These are phyloP conservation scores for Aegithalos caudatus DNA, from an alignment of 2,113 vertebrate genomes.

Conservation along the genomic window DNA sequence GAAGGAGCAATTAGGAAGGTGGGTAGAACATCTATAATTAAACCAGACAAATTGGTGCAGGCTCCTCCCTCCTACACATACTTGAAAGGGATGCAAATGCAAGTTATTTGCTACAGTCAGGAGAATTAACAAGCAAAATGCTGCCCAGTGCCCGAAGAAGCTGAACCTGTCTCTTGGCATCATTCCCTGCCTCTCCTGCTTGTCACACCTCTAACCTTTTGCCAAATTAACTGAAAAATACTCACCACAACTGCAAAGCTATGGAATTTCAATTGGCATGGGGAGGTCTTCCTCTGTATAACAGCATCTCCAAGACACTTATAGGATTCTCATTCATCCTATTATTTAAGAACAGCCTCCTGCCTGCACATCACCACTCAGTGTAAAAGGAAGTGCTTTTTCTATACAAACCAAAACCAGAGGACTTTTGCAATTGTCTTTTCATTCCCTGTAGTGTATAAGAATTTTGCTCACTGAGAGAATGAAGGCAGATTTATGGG, in stretches of 20 bases:
- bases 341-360: not conserved
- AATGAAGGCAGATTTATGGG: not conserved
- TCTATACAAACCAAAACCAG: not conserved
- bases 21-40: conserved; percentile 66
- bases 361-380: not conserved
- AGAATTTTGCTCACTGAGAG: not conserved
- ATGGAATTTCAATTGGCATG: not conserved
- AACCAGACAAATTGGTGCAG: conserved; percentile 58
- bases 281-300: not conserved
- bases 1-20: conserved; percentile 73
- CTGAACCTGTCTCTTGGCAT: not conserved
- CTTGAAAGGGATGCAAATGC: not conserved
- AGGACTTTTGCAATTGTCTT: not conserved
- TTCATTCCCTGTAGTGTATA: not conserved
- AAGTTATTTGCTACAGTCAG: not conserved
- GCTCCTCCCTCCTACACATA: not conserved
- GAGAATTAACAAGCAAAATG: not conserved
- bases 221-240: not conserved
- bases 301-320: not conserved
- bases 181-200: not conserved
- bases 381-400: not conserved
- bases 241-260: not conserved
- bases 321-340: not conserved
- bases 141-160: not conserved
- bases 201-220: not conserved